These are phyloP conservation scores for Palythoa grandiflora DNA, from an alignment of 92 coral and sea anemone species.

Conservation along the genomic window DNA sequence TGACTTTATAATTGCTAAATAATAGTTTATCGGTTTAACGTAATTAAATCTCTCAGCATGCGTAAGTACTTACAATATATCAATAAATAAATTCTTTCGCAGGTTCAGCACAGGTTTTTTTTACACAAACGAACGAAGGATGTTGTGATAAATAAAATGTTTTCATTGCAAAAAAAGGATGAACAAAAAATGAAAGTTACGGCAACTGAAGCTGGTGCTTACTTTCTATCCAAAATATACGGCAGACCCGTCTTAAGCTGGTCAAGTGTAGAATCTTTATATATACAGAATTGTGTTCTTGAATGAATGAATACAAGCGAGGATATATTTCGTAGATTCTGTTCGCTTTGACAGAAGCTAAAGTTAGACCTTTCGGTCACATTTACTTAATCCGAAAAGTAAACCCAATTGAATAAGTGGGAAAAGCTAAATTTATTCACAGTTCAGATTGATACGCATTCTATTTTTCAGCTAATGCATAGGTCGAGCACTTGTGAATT, in stretches of 20 bases:
- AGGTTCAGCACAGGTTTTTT: background rate
- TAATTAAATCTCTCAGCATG: background rate
- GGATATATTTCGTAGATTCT: no score
- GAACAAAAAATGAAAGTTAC: background rate
- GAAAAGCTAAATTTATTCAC: background rate
- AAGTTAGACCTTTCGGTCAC: no score
- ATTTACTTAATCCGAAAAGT: no score
- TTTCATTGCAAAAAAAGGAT: background rate
- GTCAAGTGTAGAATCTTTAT: no score
- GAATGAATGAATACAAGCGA: no score
- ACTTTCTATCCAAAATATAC: no score
- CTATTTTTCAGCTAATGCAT: background rate
- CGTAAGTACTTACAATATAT: conserved; percentile 23
- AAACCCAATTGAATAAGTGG: no score
- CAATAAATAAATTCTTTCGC: conserved; percentile 37
- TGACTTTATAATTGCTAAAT: no score
- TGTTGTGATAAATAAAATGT: background rate
- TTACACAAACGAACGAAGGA: background rate
- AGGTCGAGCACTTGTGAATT: background rate
- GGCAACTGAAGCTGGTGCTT: no score
- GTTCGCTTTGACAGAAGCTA: no score
- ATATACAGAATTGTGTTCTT: no score
- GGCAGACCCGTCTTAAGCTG: no score
- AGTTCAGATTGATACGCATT: background rate
- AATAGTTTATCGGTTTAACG: background rate